phyloP scores from a whole-genome alignment of 2,113 vertebrate species.

The Nicator chloris region DNA sequence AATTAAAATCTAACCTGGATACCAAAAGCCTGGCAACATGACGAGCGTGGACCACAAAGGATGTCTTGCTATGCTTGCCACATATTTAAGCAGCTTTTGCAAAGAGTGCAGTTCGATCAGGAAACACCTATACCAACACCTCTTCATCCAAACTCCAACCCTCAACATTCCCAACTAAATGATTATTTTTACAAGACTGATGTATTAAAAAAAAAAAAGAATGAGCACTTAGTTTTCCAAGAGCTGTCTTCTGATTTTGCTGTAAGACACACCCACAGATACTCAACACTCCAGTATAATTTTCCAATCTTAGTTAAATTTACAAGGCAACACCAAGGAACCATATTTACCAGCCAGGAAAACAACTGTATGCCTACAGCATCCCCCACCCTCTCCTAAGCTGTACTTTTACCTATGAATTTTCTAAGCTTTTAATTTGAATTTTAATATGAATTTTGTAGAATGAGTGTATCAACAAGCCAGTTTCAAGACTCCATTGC shows the following conservation, averaged over 20 bases:
- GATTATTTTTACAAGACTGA: neutral
- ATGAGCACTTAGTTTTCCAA: neutral
- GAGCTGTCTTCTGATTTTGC: neutral
- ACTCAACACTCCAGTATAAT: neutral
- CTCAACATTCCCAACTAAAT: neutral
- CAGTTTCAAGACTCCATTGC: neutral
- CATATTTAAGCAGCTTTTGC: neutral
- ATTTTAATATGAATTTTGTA: neutral
- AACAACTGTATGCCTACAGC: neutral
- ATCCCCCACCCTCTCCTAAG: neutral
- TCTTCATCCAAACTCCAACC: neutral
- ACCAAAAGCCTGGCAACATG: neutral
- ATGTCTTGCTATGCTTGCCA: neutral
- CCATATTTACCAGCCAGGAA: neutral
- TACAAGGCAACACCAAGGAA: accelerated
- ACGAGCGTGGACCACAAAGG: neutral
- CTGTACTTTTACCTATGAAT: neutral
- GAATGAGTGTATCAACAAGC: neutral
- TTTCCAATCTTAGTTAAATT: neutral
- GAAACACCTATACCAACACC: neutral
- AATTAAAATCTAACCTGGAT: neutral
- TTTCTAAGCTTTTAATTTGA: neutral
- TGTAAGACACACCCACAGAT: neutral
- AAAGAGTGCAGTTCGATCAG: neutral
- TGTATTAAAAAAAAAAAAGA: neutral